Conservation (phyloP, 2,113 vertebrate genomes). For the Vombatus ursinus region DNA sequence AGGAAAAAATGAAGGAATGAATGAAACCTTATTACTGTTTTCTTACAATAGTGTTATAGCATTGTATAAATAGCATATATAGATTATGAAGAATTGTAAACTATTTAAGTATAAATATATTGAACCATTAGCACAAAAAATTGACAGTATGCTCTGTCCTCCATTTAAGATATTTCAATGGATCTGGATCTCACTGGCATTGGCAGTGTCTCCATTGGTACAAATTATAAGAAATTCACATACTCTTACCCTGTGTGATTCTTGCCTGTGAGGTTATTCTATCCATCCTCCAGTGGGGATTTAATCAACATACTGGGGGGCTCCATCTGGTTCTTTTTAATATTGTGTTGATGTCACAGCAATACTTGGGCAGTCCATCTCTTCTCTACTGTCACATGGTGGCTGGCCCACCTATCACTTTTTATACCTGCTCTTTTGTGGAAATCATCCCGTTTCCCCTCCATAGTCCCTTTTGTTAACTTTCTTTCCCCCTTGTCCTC, state of each 20-base stretch:
- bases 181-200: not conserved
- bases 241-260: not conserved
- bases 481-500: not conserved
- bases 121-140: not conserved
- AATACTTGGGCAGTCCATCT: not conserved
- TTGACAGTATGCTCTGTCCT: not conserved
- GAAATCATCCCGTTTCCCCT: not conserved
- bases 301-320: not conserved
- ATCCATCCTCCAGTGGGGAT: not conserved
- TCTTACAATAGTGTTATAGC: not conserved
- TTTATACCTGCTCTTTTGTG: not conserved
- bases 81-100: not conserved
- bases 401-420: not conserved
- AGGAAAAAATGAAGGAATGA: not conserved
- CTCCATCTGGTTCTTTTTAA: not conserved
- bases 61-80: not conserved
- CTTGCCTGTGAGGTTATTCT: not conserved
- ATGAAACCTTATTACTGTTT: not conserved
- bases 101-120: not conserved
- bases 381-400: not conserved
- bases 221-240: not conserved
- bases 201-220: not conserved
- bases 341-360: not conserved
- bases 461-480: not conserved
- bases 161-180: slow-evolving; percentile 17